A percentile compares a stretch with the other conserved stretches of the same genome.
phyloP scores from a whole-genome alignment of 2,113 vertebrate genomes.

The Bubo bubo region DNA sequence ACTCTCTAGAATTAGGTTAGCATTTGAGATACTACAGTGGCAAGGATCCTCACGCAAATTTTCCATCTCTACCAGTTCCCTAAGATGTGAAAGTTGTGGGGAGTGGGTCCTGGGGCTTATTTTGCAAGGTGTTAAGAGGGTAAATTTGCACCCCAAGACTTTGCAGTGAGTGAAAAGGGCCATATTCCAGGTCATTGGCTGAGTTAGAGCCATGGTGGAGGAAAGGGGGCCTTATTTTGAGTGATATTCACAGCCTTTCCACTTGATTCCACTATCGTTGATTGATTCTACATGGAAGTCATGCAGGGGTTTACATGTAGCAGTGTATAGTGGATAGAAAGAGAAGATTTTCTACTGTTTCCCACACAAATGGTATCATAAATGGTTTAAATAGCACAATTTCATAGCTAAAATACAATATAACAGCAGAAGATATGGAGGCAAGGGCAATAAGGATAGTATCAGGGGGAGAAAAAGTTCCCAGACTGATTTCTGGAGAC shows the following conservation, averaged over 20 bases:
- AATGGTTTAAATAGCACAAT: background rate
- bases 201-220: background rate
- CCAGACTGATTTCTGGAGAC: background rate
- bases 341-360: constrained; percentile 22
- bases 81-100: background rate
- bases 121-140: background rate
- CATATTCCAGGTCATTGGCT: background rate
- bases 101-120: background rate
- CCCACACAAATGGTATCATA: background rate
- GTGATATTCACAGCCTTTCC: background rate
- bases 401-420: constrained; percentile 2
- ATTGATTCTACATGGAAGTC: background rate
- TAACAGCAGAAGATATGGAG: background rate
- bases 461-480: background rate
- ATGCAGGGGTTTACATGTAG: background rate
- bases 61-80: background rate
- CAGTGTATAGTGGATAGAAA: background rate
- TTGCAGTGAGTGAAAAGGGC: background rate
- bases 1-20: background rate
- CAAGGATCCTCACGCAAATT: background rate
- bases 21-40: background rate
- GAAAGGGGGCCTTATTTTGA: background rate
- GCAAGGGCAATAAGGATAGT: background rate
- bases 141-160: background rate
- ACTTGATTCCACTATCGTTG: background rate